Evolutionary conservation across 2,797 vertebrate genomes (phyloP).

Genomic region (Poliocrania exsul): DNA sequence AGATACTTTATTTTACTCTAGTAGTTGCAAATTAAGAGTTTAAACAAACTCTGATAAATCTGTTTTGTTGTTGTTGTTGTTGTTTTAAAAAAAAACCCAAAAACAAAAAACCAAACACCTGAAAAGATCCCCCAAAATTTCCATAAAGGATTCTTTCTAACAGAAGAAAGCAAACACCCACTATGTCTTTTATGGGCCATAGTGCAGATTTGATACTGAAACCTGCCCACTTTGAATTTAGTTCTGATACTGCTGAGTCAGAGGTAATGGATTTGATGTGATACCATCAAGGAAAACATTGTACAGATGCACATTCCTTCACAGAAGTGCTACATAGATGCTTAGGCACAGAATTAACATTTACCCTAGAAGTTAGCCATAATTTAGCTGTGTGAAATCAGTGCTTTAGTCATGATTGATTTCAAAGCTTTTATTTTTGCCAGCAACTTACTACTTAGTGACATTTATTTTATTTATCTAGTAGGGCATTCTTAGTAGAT

Average conservation of each 20-base stretch:
- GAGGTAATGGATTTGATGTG: neutral
- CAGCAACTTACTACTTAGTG: neutral
- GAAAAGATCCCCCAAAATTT: neutral
- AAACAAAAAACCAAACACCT: neutral
- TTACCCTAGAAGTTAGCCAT: neutral
- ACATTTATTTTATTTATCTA: neutral
- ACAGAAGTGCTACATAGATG: neutral
- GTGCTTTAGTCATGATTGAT: neutral
- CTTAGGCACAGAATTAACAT: neutral
- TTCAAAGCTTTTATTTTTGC: neutral
- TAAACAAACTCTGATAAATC: neutral
- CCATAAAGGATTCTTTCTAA: neutral
- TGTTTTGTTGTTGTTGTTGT: too few species aligned
- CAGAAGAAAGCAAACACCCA: neutral
- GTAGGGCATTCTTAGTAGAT: neutral
- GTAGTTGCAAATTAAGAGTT: neutral
- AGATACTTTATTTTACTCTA: neutral
- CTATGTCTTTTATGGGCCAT: neutral
- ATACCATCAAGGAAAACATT: neutral
- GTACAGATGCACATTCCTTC: accelerated
- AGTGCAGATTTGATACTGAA: neutral
- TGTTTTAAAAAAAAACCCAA: too few species aligned
- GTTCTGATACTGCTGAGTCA: neutral
- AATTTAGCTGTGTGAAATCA: neutral
- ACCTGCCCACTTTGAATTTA: neutral